Percentiles rank a stretch among this genome's conserved stretches.
Conservation (phyloP, 1,140 invertebrate genomes). For the Panonychus citri region DNA sequence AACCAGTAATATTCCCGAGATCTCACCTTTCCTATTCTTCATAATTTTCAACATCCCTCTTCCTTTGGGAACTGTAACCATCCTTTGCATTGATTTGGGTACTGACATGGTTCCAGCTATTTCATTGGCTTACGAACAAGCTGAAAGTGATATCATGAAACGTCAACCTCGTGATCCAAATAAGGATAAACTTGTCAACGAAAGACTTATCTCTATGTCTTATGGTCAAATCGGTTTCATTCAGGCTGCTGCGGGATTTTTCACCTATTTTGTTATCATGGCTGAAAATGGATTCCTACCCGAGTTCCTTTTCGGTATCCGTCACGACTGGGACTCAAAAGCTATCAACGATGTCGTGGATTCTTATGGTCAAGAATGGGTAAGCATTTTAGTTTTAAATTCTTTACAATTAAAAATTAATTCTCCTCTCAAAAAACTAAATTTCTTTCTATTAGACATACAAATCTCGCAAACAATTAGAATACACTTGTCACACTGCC, state of each 20-base stretch:
- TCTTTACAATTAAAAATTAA: background rate
- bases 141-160: conserved; percentile 97
- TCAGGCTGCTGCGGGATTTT: conserved; percentile 28
- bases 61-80: conserved; percentile 91
- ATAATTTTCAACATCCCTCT: conserved; percentile 90
- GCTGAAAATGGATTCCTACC: conserved; percentile 35
- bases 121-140: conserved; percentile 84
- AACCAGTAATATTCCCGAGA: conserved; percentile 98
- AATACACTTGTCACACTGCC: conserved; percentile 40
- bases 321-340: conserved; percentile 30
- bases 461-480: conserved; percentile 15
- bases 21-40: conserved; percentile 93
- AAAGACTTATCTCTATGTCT: conserved; percentile 65
- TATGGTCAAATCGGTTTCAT: conserved; percentile 31
- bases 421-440: background rate
- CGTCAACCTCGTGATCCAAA: conserved; percentile 78
- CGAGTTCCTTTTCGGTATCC: conserved; percentile 25
- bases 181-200: conserved; percentile 92
- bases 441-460: background rate
- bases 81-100: conserved; percentile 99
- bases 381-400: background rate
- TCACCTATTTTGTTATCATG: conserved; percentile 33
- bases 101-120: conserved; percentile 95
- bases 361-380: conserved; percentile 36
- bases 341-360: conserved; percentile 32